A percentile compares a stretch with the other conserved stretches of the same genome.
Evolutionary conservation across 2,113 vertebrate species (phyloP).

Genomic region (Lichenostomus cassidix): DNA sequence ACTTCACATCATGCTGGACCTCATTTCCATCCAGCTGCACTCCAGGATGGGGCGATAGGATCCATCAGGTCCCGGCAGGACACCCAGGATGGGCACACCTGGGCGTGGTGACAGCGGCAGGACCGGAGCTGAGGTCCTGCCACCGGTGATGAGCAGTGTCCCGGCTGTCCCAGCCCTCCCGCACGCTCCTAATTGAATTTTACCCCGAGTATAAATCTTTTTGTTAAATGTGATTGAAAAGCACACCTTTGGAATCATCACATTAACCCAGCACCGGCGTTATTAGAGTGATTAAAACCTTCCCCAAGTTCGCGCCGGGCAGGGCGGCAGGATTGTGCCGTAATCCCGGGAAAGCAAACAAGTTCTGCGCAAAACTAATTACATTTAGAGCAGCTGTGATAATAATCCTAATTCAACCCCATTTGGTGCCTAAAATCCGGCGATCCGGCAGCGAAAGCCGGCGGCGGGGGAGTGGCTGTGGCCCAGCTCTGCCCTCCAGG

Average conservation of each 20-base stretch:
- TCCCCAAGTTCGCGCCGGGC: background rate
- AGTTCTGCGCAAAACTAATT: slow-evolving; percentile 60
- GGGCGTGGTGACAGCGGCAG: background rate
- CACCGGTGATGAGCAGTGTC: background rate
- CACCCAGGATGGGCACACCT: background rate
- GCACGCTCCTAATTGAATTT: slow-evolving; percentile 60
- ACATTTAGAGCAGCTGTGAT: slow-evolving; percentile 68
- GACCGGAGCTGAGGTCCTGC: background rate
- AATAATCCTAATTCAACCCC: slow-evolving; percentile 70
- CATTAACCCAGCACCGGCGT: slow-evolving; percentile 47
- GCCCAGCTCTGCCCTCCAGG: background rate
- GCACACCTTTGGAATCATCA: slow-evolving; percentile 61
- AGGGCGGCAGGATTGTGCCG: background rate
- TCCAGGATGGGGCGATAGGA: accelerated
- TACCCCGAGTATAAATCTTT: slow-evolving; percentile 58
- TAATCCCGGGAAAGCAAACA: slow-evolving; percentile 60
- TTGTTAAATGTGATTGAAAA: slow-evolving; percentile 64
- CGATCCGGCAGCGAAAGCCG: background rate
- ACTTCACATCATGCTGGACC: accelerated
- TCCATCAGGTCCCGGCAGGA: background rate
- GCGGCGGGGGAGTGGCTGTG: accelerated
- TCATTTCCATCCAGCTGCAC: accelerated
- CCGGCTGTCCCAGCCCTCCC: background rate
- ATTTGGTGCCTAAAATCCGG: slow-evolving; percentile 36
- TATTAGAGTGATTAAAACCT: slow-evolving; percentile 58